Percentiles rank a stretch among this genome's conserved stretches.
Evolutionary conservation across 92 coral and sea anemone species (phyloP).

Genomic region (Ricordea florida): DNA sequence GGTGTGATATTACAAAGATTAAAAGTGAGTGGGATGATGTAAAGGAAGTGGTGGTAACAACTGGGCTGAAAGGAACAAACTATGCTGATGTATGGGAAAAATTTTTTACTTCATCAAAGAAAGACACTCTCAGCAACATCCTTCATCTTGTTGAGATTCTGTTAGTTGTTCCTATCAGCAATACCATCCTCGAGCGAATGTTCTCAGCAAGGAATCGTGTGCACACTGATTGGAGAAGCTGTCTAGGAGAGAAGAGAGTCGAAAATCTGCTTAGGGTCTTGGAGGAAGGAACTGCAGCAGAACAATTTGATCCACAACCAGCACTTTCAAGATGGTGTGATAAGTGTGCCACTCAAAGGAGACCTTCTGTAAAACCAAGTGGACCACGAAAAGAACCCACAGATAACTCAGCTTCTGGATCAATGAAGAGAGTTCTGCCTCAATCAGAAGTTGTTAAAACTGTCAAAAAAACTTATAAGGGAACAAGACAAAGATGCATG

Average conservation of each 20-base stretch:
- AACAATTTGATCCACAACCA: slow-evolving; percentile 12
- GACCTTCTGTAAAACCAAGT: slow-evolving; percentile 5
- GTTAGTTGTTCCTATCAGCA: slow-evolving; percentile 8
- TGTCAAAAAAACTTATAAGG: background rate
- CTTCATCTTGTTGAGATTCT: slow-evolving; percentile 24
- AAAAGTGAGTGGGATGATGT: slow-evolving; percentile 38
- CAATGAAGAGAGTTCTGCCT: slow-evolving; percentile 8
- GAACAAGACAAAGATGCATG: too few relatives aligned
- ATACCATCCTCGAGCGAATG: slow-evolving; percentile 17
- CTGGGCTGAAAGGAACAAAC: background rate
- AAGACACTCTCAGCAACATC: slow-evolving; percentile 7
- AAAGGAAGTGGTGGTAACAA: slow-evolving; percentile 21
- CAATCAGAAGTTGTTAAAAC: slow-evolving; percentile 20
- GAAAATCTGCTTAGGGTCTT: slow-evolving; percentile 14
- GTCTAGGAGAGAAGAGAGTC: slow-evolving; percentile 32
- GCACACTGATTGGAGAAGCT: slow-evolving; percentile 34
- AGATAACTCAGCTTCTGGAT: slow-evolving; percentile 19
- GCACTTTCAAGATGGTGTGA: slow-evolving; percentile 25
- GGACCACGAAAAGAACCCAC: slow-evolving; percentile 1
- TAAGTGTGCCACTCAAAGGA: slow-evolving; percentile 16
- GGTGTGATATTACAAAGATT: too few relatives aligned
- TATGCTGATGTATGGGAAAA: slow-evolving; percentile 38
- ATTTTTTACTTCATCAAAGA: slow-evolving; percentile 5
- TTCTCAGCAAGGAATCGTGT: slow-evolving; percentile 39
- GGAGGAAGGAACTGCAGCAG: slow-evolving; percentile 11